phyloP scores from a whole-genome alignment of 2,113 vertebrate species.

The Stictonetta naevosa region DNA sequence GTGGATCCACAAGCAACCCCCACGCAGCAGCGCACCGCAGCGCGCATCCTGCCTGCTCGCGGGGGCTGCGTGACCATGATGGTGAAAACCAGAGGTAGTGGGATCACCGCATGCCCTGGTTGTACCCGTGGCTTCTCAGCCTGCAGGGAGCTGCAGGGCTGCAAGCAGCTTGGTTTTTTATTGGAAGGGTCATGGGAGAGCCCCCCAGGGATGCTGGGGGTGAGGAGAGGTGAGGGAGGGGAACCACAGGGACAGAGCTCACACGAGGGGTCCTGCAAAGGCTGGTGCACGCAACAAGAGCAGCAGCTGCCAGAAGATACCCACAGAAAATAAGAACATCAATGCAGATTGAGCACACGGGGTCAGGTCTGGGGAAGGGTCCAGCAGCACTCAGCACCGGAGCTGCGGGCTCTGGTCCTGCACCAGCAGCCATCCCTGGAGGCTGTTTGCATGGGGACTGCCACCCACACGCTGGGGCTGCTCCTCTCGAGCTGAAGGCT shows the following conservation, averaged over 20 bases:
- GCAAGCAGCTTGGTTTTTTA: no score
- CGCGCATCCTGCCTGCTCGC: no score
- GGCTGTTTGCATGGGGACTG: background rate
- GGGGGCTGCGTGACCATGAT: no score
- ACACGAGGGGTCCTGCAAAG: background rate
- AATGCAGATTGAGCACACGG: accelerated
- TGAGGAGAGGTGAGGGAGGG: background rate
- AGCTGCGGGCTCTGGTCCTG: background rate
- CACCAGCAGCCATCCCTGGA: background rate
- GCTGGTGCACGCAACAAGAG: accelerated
- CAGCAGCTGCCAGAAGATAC: background rate
- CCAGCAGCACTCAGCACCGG: accelerated
- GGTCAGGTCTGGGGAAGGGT: background rate
- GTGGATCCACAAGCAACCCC: accelerated
- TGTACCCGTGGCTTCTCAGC: background rate
- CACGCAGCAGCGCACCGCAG: no score
- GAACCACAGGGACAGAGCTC: no score
- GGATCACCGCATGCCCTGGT: no score
- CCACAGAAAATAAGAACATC: background rate
- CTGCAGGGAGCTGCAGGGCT: no score
- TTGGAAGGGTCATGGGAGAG: accelerated
- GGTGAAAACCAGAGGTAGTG: no score
- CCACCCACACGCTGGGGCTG: background rate
- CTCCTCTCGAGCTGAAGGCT: background rate
- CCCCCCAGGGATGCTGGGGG: background rate